Evolutionary conservation across 2,113 vertebrate species (phyloP).

Genomic region (Gymnobelideus leadbeateri): DNA sequence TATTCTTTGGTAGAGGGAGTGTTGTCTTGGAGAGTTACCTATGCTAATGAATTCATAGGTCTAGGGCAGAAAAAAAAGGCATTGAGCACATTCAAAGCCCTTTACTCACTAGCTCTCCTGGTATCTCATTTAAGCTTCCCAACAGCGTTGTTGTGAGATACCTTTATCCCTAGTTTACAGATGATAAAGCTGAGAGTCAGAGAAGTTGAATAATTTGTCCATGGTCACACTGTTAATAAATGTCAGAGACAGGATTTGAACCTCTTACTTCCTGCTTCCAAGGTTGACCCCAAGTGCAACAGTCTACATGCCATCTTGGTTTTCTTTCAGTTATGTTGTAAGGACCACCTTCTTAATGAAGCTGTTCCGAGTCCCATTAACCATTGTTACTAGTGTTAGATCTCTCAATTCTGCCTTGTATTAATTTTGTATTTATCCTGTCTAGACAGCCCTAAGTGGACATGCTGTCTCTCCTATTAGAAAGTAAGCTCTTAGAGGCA

Average conservation of each 20-base stretch:
- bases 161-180: neutral
- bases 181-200: neutral
- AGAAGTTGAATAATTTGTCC: neutral
- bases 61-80: neutral
- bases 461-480: neutral
- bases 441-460: neutral
- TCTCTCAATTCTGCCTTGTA: neutral
- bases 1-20: neutral
- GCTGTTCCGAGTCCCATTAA: neutral
- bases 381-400: neutral
- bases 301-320: neutral
- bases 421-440: neutral
- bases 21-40: neutral
- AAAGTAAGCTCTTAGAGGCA: neutral
- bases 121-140: neutral
- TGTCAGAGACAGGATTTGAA: neutral
- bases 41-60: neutral
- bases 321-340: neutral
- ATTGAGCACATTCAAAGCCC: neutral
- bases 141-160: neutral
- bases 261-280: neutral
- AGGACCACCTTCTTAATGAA: neutral
- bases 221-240: neutral
- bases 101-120: neutral
- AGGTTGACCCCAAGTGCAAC: neutral